Conservation (phyloP, 2,888 invertebrate genomes). For the Gymnoscelis rufifasciata region DNA sequence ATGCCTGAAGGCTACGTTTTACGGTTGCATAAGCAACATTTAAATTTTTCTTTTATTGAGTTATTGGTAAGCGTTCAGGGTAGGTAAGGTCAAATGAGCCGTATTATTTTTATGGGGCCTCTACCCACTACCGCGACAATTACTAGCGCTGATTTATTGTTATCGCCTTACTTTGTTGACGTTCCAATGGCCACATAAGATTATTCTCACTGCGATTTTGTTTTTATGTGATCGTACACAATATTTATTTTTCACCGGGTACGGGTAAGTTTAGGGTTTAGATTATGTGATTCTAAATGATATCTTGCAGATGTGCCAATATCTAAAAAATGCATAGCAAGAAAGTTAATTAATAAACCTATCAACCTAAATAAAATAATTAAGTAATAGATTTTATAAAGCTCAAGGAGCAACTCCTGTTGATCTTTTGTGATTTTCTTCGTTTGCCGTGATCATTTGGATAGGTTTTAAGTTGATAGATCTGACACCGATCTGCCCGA, state of each 20-base stretch:
- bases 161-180: constrained; percentile 19
- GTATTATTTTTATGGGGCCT: constrained; percentile 36
- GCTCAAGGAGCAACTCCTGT: too few relatives aligned
- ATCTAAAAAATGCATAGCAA: too few relatives aligned
- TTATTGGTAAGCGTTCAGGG: constrained; percentile 30
- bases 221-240: neutral
- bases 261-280: neutral
- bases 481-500: too few relatives aligned
- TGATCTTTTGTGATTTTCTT: too few relatives aligned
- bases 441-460: too few relatives aligned
- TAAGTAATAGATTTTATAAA: too few relatives aligned
- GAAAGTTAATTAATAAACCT: too few relatives aligned
- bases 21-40: constrained; percentile 29
- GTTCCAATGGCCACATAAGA: constrained; percentile 7
- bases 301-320: too few relatives aligned
- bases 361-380: too few relatives aligned
- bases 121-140: constrained; percentile 21
- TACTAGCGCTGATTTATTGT: constrained; percentile 24
- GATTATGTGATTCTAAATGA: neutral
- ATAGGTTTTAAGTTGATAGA: too few relatives aligned
- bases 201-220: constrained; percentile 2
- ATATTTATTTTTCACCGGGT: neutral
- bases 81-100: constrained; percentile 31
- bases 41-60: constrained; percentile 30
- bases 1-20: constrained; percentile 1